Conservation (phyloP, 2,888 invertebrate species). For the Microctonus brassicae region DNA sequence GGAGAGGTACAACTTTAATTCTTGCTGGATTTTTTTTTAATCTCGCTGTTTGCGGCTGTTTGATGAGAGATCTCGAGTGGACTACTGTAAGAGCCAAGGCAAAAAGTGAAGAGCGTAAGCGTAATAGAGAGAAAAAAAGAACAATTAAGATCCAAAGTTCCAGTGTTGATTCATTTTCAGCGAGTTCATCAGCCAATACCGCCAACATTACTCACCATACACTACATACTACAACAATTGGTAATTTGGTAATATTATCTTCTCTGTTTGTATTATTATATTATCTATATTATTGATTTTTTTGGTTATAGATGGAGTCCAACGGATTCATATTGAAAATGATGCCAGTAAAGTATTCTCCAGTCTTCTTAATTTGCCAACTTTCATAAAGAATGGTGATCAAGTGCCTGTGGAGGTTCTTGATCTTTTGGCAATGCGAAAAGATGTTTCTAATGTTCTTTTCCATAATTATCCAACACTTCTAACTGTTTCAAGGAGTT, state of each 20-base stretch:
- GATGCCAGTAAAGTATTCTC: conserved; percentile 75
- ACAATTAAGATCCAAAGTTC: conserved; percentile 73
- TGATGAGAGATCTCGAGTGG: conserved; percentile 85
- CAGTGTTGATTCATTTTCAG: conserved; percentile 80
- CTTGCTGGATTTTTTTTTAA: conserved; percentile 85
- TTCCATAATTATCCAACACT: conserved; percentile 83
- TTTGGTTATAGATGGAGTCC: conserved; percentile 66
- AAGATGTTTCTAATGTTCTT: conserved; percentile 79
- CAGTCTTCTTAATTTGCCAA: conserved; percentile 88
- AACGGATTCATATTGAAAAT: conserved; percentile 57
- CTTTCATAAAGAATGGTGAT: conserved; percentile 84
- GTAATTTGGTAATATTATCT: conserved; percentile 45
- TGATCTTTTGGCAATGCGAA: conserved; percentile 78
- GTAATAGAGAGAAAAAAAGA: conserved; percentile 74
- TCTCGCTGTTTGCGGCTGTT: conserved; percentile 83
- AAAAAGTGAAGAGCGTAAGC: conserved; percentile 76
- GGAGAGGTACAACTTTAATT: conserved; percentile 87
- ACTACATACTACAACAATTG: conserved; percentile 64
- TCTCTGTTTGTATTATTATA: not conserved
- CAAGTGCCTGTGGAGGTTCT: conserved; percentile 83
- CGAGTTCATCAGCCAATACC: conserved; percentile 76
- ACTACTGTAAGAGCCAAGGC: conserved; percentile 75
- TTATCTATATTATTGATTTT: no score
- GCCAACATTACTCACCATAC: conserved; percentile 62
- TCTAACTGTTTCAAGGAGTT: conserved; percentile 80